Evolutionary conservation across 2,113 vertebrate species (phyloP).

Genomic region (Anarhynchus alexandrinus): DNA sequence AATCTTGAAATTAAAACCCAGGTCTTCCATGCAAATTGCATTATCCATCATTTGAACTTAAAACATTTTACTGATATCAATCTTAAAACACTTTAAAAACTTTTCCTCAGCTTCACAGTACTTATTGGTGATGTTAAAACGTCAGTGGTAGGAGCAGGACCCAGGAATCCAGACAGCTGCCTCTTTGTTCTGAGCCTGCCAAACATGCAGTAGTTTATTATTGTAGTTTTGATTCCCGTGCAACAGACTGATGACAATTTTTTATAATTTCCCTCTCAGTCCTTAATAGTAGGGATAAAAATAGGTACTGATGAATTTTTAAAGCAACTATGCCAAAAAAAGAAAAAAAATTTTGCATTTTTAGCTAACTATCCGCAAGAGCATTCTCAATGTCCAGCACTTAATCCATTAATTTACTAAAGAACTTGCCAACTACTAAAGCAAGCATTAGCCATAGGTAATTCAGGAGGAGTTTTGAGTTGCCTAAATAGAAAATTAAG

Average conservation of each 20-base stretch:
- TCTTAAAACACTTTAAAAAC: background rate
- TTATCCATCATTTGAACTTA: background rate
- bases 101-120: background rate
- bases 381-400: background rate
- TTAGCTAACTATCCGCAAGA: background rate
- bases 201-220: background rate
- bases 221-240: background rate
- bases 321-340: background rate
- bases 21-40: background rate
- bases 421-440: constrained; percentile 6
- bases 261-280: background rate
- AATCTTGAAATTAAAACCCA: background rate
- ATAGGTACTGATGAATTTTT: background rate
- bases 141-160: background rate
- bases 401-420: constrained; percentile 4
- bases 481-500: constrained; percentile 24
- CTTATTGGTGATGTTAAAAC: background rate
- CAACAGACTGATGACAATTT: background rate
- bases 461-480: background rate
- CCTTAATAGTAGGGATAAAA: background rate
- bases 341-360: background rate
- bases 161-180: background rate
- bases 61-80: background rate
- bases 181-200: background rate
- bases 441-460: background rate